These are phyloP conservation scores for Cerastis leucographa DNA, from an alignment of 2,888 invertebrate genomes.

Conservation along the genomic window DNA sequence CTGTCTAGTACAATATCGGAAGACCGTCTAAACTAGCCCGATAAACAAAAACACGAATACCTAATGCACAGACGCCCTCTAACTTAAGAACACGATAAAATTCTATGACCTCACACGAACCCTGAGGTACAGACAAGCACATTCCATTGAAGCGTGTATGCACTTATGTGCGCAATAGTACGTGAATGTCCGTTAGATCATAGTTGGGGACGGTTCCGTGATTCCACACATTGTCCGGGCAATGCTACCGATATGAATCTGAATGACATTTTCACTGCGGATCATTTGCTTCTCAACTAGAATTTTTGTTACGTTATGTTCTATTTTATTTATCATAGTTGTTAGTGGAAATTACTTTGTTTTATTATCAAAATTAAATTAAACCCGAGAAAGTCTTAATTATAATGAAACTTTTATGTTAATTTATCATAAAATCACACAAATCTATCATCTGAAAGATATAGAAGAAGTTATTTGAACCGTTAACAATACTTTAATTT, in stretches of 20 bases:
- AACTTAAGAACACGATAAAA: slow-evolving; percentile 48
- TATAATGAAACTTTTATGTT: background rate
- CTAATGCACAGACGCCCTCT: slow-evolving; percentile 30
- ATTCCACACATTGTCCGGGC: slow-evolving; percentile 67
- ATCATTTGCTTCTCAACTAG: slow-evolving; percentile 50
- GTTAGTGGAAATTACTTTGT: background rate
- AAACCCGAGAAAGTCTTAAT: background rate
- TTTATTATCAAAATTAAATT: background rate
- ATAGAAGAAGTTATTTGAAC: too few species aligned
- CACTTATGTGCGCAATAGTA: slow-evolving; percentile 60
- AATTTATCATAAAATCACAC: background rate
- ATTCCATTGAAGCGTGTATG: slow-evolving; percentile 42
- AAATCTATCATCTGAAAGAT: background rate
- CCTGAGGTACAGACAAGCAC: slow-evolving; percentile 47
- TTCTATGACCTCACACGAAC: slow-evolving; percentile 53
- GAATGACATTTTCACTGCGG: slow-evolving; percentile 54
- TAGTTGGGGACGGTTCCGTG: slow-evolving; percentile 63
- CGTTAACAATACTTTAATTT: background rate
- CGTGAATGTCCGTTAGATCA: slow-evolving; percentile 60
- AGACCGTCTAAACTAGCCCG: background rate
- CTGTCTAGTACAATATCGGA: background rate
- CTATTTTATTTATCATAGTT: background rate
- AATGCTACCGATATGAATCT: slow-evolving; percentile 61
- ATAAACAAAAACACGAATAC: slow-evolving; percentile 59
- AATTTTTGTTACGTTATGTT: slow-evolving; percentile 6